Evolutionary conservation across 2,888 invertebrate species (phyloP).

Genomic region (Drosophila pullipes): DNA sequence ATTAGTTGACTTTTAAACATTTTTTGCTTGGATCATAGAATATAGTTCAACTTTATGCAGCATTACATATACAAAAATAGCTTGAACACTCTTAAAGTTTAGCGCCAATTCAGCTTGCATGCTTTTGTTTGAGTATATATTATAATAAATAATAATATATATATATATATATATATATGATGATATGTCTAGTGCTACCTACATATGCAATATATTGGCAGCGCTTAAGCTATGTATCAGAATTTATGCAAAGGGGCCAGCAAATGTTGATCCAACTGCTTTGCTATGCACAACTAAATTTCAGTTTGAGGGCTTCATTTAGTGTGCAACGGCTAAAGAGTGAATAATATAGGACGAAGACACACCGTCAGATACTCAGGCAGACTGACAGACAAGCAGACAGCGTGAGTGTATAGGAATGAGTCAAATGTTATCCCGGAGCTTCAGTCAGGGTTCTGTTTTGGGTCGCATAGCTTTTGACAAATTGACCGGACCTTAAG

Average conservation of each 20-base stretch:
- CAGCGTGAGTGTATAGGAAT: neutral
- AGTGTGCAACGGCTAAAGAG: neutral
- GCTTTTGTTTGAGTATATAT: neutral
- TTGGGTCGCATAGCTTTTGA: slow-evolving; percentile 33
- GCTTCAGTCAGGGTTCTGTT: slow-evolving; percentile 19
- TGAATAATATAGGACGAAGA: neutral
- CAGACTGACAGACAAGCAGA: neutral
- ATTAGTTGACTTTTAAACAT: neutral
- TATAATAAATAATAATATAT: neutral
- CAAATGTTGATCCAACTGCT: slow-evolving; percentile 32
- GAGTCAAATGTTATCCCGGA: slow-evolving; percentile 40
- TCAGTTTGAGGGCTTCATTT: slow-evolving; percentile 30
- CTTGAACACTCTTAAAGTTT: neutral
- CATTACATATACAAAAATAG: neutral
- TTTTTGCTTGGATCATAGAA: neutral
- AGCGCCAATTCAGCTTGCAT: neutral
- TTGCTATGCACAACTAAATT: slow-evolving; percentile 20
- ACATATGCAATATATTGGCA: slow-evolving; percentile 15
- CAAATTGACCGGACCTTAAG: slow-evolving; percentile 61
- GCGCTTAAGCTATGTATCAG: neutral
- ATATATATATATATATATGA: neutral
- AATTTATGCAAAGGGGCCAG: slow-evolving; percentile 23
- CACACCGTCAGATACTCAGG: neutral
- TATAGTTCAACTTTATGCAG: neutral
- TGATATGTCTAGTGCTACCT: too few species aligned